Conservation (phyloP, 2,888 invertebrate species). For the Sinotaia quadrata region DNA sequence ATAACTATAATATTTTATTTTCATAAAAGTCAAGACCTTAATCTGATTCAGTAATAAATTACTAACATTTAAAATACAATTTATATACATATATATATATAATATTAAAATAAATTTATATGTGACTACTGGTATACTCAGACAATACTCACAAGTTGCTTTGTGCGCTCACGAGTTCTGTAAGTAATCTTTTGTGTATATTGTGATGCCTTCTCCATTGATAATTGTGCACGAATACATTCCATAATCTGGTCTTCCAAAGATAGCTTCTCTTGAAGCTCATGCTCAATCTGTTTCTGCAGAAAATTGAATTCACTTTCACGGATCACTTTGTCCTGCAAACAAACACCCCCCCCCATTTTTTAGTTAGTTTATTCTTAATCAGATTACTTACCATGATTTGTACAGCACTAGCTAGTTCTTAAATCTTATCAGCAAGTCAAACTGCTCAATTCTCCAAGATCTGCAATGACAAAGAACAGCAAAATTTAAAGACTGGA, state of each 20-base stretch:
- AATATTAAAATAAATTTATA: too few species aligned
- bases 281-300: conserved; percentile 69
- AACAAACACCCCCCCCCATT: neutral
- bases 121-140: neutral
- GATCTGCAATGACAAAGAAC: too few species aligned
- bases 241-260: conserved; percentile 72
- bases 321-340: conserved; percentile 66
- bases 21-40: too few species aligned
- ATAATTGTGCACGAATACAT: conserved; percentile 67
- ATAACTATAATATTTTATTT: too few species aligned
- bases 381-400: too few species aligned
- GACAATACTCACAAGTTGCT: conserved; percentile 61
- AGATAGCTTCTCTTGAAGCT: conserved; percentile 65
- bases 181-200: conserved; percentile 69
- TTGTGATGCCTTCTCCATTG: conserved; percentile 70
- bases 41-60: too few species aligned
- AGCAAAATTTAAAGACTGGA: too few species aligned
- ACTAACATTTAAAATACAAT: too few species aligned
- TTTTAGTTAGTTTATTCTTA: neutral
- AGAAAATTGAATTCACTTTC: conserved; percentile 63
- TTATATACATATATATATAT: too few species aligned
- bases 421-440: too few species aligned
- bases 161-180: conserved; percentile 64
- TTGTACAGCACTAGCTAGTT: too few species aligned
- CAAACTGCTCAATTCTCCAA: too few species aligned